phyloP scores from a whole-genome alignment of 2,888 invertebrate species.

The Atethmia centrago region DNA sequence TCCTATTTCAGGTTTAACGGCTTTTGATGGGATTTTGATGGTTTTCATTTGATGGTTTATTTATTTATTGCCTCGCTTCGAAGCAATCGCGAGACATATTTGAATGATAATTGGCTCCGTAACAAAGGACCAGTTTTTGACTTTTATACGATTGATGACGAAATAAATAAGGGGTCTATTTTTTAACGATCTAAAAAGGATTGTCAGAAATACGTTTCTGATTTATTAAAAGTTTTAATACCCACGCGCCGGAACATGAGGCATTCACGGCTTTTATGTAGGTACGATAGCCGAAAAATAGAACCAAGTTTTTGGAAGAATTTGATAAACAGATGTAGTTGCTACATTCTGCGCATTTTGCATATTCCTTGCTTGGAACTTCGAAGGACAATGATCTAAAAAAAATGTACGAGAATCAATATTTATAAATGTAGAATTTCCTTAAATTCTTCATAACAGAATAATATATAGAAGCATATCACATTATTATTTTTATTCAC shows the following conservation, averaged over 20 bases:
- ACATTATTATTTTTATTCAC: background rate
- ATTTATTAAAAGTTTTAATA: conserved; percentile 4
- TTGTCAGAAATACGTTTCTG: background rate
- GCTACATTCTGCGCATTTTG: background rate
- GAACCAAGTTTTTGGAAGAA: background rate
- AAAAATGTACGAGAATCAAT: background rate
- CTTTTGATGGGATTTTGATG: background rate
- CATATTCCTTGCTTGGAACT: background rate
- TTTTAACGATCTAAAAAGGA: background rate
- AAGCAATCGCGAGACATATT: background rate
- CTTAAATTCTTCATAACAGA: background rate
- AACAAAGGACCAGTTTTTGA: conserved; percentile 10
- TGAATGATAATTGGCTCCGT: conserved; percentile 15
- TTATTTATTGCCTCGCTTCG: conserved; percentile 25
- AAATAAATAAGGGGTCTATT: conserved; percentile 3
- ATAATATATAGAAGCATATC: background rate
- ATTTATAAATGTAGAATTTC: background rate
- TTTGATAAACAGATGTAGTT: background rate
- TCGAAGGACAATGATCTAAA: background rate
- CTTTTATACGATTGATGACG: background rate
- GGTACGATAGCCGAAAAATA: background rate
- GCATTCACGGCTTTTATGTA: background rate
- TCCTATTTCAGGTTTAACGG: conserved; percentile 5
- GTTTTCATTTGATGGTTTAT: conserved; percentile 28
- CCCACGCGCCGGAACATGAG: background rate